Conservation (phyloP, 1,140 invertebrate genomes). For the Elymnias hypermnestra region DNA sequence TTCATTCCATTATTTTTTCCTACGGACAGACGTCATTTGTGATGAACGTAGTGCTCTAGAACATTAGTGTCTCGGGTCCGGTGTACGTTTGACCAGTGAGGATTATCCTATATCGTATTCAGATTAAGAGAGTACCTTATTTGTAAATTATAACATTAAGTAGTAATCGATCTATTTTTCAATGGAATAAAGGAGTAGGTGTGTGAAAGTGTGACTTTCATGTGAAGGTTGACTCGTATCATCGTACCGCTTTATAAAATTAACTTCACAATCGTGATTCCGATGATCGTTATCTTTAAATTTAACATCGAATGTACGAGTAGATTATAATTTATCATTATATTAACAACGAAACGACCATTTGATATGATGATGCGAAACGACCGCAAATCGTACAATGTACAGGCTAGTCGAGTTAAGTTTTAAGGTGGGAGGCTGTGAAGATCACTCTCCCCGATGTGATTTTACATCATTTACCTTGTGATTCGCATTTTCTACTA, state of each 20-base stretch:
- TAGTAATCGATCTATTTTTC: slow-evolving; percentile 73
- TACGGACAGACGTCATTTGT: slow-evolving; percentile 45
- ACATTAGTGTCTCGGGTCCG: slow-evolving; percentile 51
- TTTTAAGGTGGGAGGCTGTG: slow-evolving; percentile 26
- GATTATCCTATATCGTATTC: slow-evolving; percentile 65
- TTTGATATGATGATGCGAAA: slow-evolving; percentile 30
- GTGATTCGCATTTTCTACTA: slow-evolving; percentile 57
- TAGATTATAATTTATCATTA: background rate
- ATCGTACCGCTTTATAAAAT: slow-evolving; percentile 23
- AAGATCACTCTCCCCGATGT: slow-evolving; percentile 21
- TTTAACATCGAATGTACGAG: background rate
- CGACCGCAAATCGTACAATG: slow-evolving; percentile 48
- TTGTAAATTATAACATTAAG: slow-evolving; percentile 72
- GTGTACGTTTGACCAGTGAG: slow-evolving; percentile 58
- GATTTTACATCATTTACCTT: slow-evolving; percentile 43
- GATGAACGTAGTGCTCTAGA: slow-evolving; percentile 63
- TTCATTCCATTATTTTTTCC: slow-evolving; percentile 74
- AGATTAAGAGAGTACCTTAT: slow-evolving; percentile 69
- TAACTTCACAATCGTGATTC: slow-evolving; percentile 1
- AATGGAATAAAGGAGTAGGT: slow-evolving; percentile 40
- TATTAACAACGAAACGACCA: slow-evolving; percentile 11
- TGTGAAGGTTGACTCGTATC: slow-evolving; percentile 37
- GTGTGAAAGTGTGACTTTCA: slow-evolving; percentile 70
- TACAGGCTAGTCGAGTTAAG: slow-evolving; percentile 67
- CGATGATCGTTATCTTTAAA: background rate